Evolutionary conservation across 2,113 vertebrate species (phyloP), one percentile per base, ranked within the genome.

Genomic region (Brevimyrus niger): DNA sequence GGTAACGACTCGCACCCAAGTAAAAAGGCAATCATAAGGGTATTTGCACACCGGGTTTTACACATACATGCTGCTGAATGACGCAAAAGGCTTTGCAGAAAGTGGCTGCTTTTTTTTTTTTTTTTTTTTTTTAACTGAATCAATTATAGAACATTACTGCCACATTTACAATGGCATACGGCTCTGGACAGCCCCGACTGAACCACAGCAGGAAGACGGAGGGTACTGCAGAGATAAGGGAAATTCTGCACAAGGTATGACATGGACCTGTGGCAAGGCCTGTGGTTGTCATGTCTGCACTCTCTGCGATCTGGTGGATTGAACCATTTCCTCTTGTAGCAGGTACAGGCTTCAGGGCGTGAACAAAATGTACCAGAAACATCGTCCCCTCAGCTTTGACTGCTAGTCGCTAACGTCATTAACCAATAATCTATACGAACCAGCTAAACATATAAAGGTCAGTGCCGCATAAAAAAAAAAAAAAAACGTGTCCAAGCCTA

Each of bases 191-290:
- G 92, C 94, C 94, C 93, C 93, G 91, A 93, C 91, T 93, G 92
- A 91, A 94, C 94, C 93, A 92, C 94, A 93, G 91, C 93, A 96
- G 95, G 94, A 95, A 95, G 95, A 92, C 92, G 90, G 35, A 90
- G 93, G 94, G 94, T 93, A 94, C 92, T 86, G 83, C 89, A 92
- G 93, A 94, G 92, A 93, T 94, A 91, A 95, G 96, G 95, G 95
- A 93, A 96, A 95, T 96, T 96, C 94, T 96, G 80, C 90, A 89
- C 90, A 90, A 93, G 92, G 92, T 94, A 92, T 92, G 93, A 93
- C 92, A 92, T 89, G 91, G 86, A 89, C 89, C 93, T 94, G 94
- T 92, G 95, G 95, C 93, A 84, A 51, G 61, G 85, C 50, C n/a
- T 86, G 47, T 19, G 86, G 19, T 65, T 80, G 89, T 90, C 87